Evolutionary conservation across 2,888 invertebrate genomes (phyloP), one percentile per base, ranked within the genome.

Genomic region (Galerucella pusilla): DNA sequence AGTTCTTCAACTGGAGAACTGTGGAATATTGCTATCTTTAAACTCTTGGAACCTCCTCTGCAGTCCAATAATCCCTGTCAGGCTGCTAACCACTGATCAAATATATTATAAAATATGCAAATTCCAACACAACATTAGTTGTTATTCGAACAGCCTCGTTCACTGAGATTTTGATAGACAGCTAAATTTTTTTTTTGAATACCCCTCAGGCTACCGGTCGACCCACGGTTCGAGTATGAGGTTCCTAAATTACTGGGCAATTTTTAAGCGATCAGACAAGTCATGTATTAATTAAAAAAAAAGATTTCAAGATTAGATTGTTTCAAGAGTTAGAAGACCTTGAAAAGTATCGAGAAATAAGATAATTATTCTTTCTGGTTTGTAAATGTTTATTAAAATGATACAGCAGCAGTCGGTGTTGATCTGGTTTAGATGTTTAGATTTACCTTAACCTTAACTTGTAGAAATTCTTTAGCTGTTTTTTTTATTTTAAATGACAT

Each of bases 101-200:
- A 73, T 71, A 71, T 67, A 73, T 71, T 67, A 73, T 71, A 71
- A 76, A 76, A 76, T 73, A 76, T 76, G 76, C 71, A 76, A 76
- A 76, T 76, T 68, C 67, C 60, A 25, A 59, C 42, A 54, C n/a
- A 74, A 66, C 72, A 71, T 74, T 74, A 63, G 66, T 68, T 69
- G 49, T 49, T 76, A 73, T 65, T 46, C 74, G 75, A 76, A 74
- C 74, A 76, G 78, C 79, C 75, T 79, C 78, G 78, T 78, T 78
- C 75, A 78, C n/a, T 11, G 75, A 80, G 80, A 79, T 77, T 79
- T 81, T 81, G 81, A 81, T 81, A 77, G 81, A 81, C 81, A 81
- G 80, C 79, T 79, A 70, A 75, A 77, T 75, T 74, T 77, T 78
- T 79, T 78, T 74, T 46, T 75, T 42, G 7, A 75, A 71, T 64